phyloP scores from a whole-genome alignment of 2,888 invertebrate species.

The Leucoma salicis region DNA sequence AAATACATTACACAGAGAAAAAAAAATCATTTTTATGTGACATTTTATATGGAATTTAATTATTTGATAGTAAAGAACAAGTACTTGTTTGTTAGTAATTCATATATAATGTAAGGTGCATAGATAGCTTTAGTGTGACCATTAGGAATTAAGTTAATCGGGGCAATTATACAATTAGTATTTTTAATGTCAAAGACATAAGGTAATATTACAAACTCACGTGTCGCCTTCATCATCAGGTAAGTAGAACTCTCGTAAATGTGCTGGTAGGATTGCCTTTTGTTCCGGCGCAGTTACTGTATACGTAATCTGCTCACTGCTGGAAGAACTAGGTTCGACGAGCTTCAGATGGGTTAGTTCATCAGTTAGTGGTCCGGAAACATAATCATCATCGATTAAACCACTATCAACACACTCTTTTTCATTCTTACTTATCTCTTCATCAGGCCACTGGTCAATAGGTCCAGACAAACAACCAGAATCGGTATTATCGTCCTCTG shows the following conservation, averaged over 20 bases:
- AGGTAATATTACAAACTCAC: too few species aligned
- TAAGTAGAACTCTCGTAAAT: conserved; percentile 85
- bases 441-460: conserved; percentile 36
- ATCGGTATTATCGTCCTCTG: conserved; percentile 58
- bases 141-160: too few species aligned
- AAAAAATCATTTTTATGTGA: too few species aligned
- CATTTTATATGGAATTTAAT: too few species aligned
- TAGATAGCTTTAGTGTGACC: too few species aligned
- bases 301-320: conserved; percentile 8
- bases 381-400: conserved; percentile 82
- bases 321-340: conserved; percentile 19
- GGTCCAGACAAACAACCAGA: conserved; percentile 63
- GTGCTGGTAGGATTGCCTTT: conserved; percentile 53
- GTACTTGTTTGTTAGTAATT: too few species aligned
- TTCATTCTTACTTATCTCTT: conserved; percentile 39
- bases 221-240: conserved; percentile 94
- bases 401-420: conserved; percentile 45
- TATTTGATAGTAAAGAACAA: too few species aligned
- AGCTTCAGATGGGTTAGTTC: conserved; percentile 50
- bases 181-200: too few species aligned
- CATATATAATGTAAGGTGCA: too few species aligned
- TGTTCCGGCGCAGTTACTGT: conserved; percentile 28
- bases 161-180: too few species aligned
- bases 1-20: too few species aligned
- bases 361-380: conserved; percentile 83